Percentiles rank a stretch among this genome's conserved stretches.
Evolutionary conservation across 2,797 vertebrate genomes (phyloP).

Genomic region (Anabacerthia variegaticeps): DNA sequence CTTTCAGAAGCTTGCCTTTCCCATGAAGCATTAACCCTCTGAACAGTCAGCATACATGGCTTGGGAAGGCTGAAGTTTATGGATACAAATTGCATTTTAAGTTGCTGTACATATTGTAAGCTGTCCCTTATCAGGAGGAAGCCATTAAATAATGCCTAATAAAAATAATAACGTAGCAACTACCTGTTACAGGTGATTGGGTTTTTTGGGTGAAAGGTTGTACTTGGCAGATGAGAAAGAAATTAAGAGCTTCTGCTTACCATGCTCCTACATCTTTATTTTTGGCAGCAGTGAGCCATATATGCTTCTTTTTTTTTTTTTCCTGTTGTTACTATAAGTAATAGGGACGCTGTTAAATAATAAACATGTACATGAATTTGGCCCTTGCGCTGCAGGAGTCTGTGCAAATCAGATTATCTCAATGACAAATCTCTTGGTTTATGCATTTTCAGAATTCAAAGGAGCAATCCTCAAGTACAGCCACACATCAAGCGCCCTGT

Average conservation of each 20-base stretch:
- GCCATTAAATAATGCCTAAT: constrained; percentile 19
- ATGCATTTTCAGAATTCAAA: neutral
- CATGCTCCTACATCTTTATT: neutral
- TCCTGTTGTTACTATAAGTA: neutral
- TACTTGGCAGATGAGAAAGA: neutral
- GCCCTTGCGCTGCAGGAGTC: neutral
- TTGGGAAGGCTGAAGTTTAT: neutral
- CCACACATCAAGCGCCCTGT: neutral
- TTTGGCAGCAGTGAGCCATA: neutral
- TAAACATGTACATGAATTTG: neutral
- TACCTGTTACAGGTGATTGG: neutral
- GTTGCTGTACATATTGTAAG: neutral
- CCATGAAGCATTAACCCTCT: neutral
- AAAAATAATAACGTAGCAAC: constrained; percentile 5
- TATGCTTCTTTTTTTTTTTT: neutral
- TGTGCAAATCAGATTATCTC: neutral
- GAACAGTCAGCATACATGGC: neutral
- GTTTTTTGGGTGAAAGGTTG: constrained; percentile 21
- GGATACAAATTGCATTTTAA: neutral
- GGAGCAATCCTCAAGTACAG: neutral
- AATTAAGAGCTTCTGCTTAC: neutral
- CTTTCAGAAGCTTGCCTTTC: neutral
- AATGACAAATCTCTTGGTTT: neutral
- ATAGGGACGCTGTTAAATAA: constrained; percentile 1
- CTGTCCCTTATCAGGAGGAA: constrained; percentile 15